Evolutionary conservation across 2,888 invertebrate genomes (phyloP), one percentile per base, ranked within the genome.

Genomic region (Lycia hirtaria): DNA sequence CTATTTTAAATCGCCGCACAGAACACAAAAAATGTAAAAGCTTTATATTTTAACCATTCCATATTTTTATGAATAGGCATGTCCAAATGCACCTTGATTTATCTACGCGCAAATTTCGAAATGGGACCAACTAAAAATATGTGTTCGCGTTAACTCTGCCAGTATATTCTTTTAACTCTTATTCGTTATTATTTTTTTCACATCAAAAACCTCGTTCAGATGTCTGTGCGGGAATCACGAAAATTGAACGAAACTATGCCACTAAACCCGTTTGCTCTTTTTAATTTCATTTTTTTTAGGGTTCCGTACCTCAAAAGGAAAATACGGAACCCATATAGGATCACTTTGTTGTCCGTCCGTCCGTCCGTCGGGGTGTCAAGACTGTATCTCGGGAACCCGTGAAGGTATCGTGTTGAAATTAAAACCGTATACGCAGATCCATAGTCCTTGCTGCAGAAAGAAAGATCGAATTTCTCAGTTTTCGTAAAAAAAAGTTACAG

Each of bases 201-300:
- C 55, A 57, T 57, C 28, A 38, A 56, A 56, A 56, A 50, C 62
- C 60, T 64, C 14, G 33, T 48, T 33, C 65, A 33, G 45, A 56
- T 41, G 33, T 47, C 28, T 10, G 50, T 15, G 22, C 26, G 43
- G 45, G 58, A 62, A 70, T 71, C 64, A 62, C 64, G 58, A 65
- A 63, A 72, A 68, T 68, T 68, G 56, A 60, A 69, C 62, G 48
- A 44, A 64, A 62, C 64, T 55, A 64, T 66, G 67, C 60, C 65
- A 66, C 47, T 61, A 40, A 56, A 24, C 33, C 17, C n/a, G 17
- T 56, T 65, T 69, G 33, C 17, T 30, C 4, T 6, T 22, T 10
- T 33, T 24, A n/a, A n/a, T n/a, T n/a, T n/a, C n/a, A n/a, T n/a
- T n/a, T n/a, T n/a, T n/a, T n/a, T n/a, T n/a, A n/a, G n/a, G n/a